phyloP scores from a whole-genome alignment of 2,797 vertebrate genomes.

The Channallabes apus region DNA sequence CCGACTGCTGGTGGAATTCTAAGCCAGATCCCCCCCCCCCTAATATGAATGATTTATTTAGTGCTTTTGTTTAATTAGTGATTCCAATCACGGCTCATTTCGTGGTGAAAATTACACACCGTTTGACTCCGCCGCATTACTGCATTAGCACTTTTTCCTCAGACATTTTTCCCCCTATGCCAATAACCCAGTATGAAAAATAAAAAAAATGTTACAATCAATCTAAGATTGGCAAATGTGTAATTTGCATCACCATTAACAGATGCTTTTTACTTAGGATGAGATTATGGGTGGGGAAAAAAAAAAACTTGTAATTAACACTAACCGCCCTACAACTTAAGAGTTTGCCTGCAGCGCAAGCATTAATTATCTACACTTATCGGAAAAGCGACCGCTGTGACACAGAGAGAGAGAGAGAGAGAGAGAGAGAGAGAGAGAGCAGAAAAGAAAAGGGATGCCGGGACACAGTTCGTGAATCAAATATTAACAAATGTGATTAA shows the following conservation, averaged over 20 bases:
- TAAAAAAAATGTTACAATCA: constrained; percentile 25
- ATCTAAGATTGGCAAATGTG: constrained; percentile 16
- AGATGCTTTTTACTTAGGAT: constrained; percentile 42
- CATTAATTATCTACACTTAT: constrained; percentile 53
- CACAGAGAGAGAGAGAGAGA: not conserved
- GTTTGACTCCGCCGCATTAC: constrained; percentile 31
- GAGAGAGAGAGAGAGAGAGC: not conserved
- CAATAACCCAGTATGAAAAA: constrained; percentile 14
- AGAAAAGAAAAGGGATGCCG: constrained; percentile 11
- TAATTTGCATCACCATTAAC: constrained; percentile 54
- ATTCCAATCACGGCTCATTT: constrained; percentile 8
- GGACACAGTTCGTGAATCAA: constrained; percentile 34
- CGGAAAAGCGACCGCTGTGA: not conserved
- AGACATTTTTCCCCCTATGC: not conserved
- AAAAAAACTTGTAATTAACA: constrained; percentile 52
- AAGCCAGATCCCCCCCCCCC: not conserved
- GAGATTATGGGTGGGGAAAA: constrained; percentile 23
- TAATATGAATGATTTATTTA: not conserved
- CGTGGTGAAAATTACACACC: constrained; percentile 1
- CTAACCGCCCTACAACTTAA: constrained; percentile 52
- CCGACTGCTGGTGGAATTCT: not conserved
- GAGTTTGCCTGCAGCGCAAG: constrained; percentile 44
- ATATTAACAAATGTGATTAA: constrained; percentile 36
- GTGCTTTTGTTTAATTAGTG: constrained; percentile 33
- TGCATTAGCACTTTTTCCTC: constrained; percentile 34